Base-by-base conservation (phyloP, 2,797 vertebrate genomes). In the Mycteria americana region DNA sequence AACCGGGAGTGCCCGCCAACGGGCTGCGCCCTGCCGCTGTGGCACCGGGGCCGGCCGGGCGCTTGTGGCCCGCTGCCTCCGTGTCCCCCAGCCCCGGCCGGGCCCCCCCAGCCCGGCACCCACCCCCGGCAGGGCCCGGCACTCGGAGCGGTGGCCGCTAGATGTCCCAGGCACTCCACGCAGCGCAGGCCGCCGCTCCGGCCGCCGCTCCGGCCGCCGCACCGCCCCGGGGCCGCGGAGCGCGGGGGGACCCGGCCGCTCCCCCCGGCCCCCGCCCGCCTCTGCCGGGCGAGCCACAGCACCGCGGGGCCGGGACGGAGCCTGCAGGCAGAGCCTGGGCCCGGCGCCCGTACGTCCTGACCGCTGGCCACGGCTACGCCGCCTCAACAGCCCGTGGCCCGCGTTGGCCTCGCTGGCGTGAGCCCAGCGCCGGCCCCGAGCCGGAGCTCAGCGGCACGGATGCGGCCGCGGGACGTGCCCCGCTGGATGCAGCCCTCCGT, bases 81-180 rank as follows among this genome's bases (percentile, higher is more conserved):
- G 6, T 0, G 33, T 4, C 4, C 37, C 50, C 64, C 18, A 4
- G 2, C 30, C 25, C 39, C 39, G 22, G 37, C 50, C 31, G 17
- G 14, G 30, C 25, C 30, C 35, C 39, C 31, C 31, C 21, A 4
- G 27, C n/a, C 21, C 12, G 48, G 37, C 33, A 10, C 31, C 19
- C 79, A 22, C 31, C n/a, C 39, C 17, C 56, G 25, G 43, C 79
- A 6, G 59, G 39, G 62, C 60, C 62, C 27, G 81, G 79, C 64
- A n/a, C 30, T n/a, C 18, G 89, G 48, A 39, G 60, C 46, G 87
- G 90, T 33, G 79, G 81, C 94, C 97, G 17, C 95, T 96, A 97
- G 97, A 77, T 94, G 97, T 96, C 97, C 93, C 92, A 95, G 91
- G 78, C 30, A 27, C 75, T 74, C 96, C 85, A 65, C 50, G n/a